Percentiles rank a stretch among this genome's conserved stretches.
Evolutionary conservation across 2,888 invertebrate genomes (phyloP).

Genomic region (Apamea monoglypha): DNA sequence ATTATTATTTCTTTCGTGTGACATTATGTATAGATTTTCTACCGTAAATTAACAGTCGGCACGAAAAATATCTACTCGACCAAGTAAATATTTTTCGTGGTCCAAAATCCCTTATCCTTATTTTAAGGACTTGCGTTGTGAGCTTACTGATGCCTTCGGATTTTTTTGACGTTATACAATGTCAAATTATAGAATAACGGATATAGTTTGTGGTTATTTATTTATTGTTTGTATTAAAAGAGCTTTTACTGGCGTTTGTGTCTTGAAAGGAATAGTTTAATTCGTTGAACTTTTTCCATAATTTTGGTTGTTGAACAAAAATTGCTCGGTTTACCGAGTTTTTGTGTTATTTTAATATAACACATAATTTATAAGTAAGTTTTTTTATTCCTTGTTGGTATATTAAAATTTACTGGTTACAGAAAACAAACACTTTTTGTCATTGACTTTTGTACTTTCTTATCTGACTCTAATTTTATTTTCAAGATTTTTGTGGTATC

Average conservation of each 20-base stretch:
- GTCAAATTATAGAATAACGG: conserved; percentile 69
- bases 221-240: conserved; percentile 43
- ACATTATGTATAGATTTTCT: conserved; percentile 35
- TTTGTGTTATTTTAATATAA: conserved; percentile 16
- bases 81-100: conserved; percentile 44
- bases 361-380: background rate
- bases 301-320: background rate
- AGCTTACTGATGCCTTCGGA: conserved; percentile 70
- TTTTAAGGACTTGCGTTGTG: conserved; percentile 74
- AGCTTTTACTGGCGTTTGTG: conserved; percentile 32
- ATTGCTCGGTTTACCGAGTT: background rate
- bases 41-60: conserved; percentile 57
- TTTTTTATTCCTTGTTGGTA: background rate
- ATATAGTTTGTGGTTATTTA: conserved; percentile 51
- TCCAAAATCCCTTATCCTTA: conserved; percentile 51
- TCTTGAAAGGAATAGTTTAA: conserved; percentile 36
- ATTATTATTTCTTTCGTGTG: background rate
- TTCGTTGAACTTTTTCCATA: background rate
- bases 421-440: background rate
- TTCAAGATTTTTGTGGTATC: background rate
- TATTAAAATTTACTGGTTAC: background rate
- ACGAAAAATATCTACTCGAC: conserved; percentile 50
- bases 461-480: background rate
- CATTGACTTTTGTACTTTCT: background rate
- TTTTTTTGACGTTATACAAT: conserved; percentile 68